Base-by-base conservation (phyloP, 2,888 invertebrate species). In the Apeira syringaria region DNA sequence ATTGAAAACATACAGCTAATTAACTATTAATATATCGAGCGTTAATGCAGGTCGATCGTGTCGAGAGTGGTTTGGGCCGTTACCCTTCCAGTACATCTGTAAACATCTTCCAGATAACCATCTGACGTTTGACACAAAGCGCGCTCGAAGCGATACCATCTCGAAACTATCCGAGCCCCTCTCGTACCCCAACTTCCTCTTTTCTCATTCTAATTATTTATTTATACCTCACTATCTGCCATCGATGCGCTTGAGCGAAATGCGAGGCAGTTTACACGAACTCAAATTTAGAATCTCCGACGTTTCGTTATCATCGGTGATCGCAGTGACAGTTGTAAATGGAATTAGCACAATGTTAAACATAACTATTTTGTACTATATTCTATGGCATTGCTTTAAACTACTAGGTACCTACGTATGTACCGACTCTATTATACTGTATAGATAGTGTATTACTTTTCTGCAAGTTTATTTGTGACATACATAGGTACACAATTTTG, bases 71-170 rank as follows among this genome's bases (percentile, higher is more conserved):
- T 68, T 74, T 68, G 74, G 79, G 76, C 80, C 80, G 81, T 80
- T 82, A 82, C 84, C 84, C 83, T 83, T 79, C 76, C 69, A 74
- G 76, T 81, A 86, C 88, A 88, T 89, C 88, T 88, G 88, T 87
- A 88, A 88, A 88, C 87, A 87, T 88, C 85, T 85, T 67, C 66
- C 49, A 73, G 88, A 88, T 88, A 84, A 80, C 42, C 66, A 89
- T 89, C 88, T 86, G 88, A 87, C 88, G 87, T 85, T 87, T 89
- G 88, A 87, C 88, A 88, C 88, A 88, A 89, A 89, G 86, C 87
- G 83, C 84, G 86, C 84, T 82, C 82, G 81, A 81, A 68, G 64
- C 74, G 87, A 88, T 88, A 77, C 58, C 70, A 88, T 88, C 88
- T 84, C 74, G 60, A 78, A 85, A 86, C 86, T 85, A 85, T 83